phyloP scores from a whole-genome alignment of 1,140 invertebrate species.

The Hesperophylax magnus region DNA sequence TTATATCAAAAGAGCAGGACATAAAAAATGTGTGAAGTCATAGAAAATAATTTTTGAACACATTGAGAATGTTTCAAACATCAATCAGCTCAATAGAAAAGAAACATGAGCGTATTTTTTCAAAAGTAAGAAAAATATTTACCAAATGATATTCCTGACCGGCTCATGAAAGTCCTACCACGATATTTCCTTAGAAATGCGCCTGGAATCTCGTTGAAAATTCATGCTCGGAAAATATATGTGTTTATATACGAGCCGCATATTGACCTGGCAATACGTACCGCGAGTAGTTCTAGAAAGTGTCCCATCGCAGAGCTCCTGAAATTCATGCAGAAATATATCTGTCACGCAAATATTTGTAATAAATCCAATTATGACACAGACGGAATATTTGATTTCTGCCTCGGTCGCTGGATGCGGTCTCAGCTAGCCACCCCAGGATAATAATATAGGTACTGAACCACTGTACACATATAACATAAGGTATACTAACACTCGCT shows the following conservation, averaged over 20 bases:
- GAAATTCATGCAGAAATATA: conserved; percentile 51
- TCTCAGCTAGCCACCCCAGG: conserved; percentile 5
- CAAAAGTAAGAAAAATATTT: no score
- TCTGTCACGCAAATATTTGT: conserved; percentile 50
- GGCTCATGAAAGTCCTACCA: neutral
- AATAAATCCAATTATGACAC: conserved; percentile 51
- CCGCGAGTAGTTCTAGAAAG: neutral
- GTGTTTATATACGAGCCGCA: neutral
- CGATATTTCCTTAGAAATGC: neutral
- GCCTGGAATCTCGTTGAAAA: neutral
- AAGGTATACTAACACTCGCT: no score
- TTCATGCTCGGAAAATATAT: conserved; percentile 13
- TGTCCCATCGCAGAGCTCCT: neutral
- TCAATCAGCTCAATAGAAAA: no score
- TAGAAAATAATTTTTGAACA: no score
- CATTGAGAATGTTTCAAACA: no score
- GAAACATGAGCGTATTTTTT: no score
- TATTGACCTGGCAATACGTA: neutral
- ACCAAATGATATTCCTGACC: no score
- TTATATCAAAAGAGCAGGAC: no score
- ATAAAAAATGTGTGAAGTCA: no score
- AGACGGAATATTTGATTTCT: conserved; percentile 48
- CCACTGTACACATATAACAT: no score
- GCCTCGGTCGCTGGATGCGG: conserved; percentile 19
- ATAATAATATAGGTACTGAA: no score